Evolutionary conservation across 2,113 vertebrate species (phyloP).

Genomic region (Gracilinanus agilis): DNA sequence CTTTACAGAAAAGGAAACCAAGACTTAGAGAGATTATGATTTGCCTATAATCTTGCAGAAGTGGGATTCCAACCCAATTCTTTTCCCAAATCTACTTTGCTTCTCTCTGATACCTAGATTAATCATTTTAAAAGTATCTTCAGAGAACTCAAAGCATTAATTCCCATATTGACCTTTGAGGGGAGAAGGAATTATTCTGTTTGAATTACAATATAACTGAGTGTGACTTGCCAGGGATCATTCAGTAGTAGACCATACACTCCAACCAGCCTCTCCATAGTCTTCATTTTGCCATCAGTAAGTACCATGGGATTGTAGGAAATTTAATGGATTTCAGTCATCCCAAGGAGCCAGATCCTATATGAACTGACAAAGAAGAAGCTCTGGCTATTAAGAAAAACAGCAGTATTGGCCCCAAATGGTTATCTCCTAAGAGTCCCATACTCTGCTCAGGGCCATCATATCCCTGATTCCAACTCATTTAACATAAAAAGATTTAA

Average conservation of each 20-base stretch:
- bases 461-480: not conserved
- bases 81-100: not conserved
- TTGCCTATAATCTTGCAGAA: not conserved
- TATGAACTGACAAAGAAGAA: constrained; percentile 2
- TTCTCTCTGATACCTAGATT: not conserved
- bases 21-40: not conserved
- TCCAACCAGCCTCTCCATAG: not conserved
- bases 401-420: not conserved
- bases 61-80: not conserved
- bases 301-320: not conserved
- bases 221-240: constrained; percentile 39
- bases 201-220: constrained; percentile 5
- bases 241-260: not conserved
- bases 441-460: not conserved
- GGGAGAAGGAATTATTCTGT: constrained; percentile 20
- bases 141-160: constrained; percentile 1
- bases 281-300: constrained; percentile 35
- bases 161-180: not conserved
- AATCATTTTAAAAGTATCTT: constrained; percentile 50
- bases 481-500: constrained; percentile 33
- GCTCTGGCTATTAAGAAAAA: not conserved
- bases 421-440: not conserved
- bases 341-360: constrained; percentile 17
- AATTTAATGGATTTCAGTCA: constrained; percentile 13
- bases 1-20: not conserved